Conservation (phyloP, 2,113 vertebrate species). For the Sylvilagus bachmani region DNA sequence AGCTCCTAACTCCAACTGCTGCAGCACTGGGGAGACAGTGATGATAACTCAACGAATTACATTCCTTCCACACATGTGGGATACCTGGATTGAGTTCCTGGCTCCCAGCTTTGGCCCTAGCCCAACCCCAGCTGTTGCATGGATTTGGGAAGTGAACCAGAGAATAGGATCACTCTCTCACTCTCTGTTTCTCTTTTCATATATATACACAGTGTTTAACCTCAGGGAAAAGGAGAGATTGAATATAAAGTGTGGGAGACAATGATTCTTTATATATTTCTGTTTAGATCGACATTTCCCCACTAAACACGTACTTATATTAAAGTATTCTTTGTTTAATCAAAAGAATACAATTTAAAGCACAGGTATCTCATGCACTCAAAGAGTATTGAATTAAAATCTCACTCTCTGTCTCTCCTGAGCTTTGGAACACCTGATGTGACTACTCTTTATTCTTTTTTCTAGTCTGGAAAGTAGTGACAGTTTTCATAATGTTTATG, state of each 20-base stretch:
- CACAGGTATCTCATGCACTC: background rate
- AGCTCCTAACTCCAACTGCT: too few species aligned
- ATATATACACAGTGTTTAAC: background rate
- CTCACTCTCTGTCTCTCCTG: background rate
- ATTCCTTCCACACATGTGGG: too few species aligned
- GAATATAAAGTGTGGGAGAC: background rate
- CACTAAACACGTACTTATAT: background rate
- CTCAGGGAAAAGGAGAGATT: background rate
- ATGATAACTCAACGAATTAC: too few species aligned
- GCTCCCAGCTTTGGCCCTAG: too few species aligned
- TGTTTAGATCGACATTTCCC: background rate
- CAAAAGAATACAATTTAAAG: conserved; percentile 49
- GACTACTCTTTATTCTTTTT: background rate
- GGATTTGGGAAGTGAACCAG: too few species aligned
- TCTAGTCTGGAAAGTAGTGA: background rate
- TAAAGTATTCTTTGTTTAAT: background rate
- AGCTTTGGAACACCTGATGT: background rate
- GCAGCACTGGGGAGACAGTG: too few species aligned
- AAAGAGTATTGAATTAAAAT: background rate
- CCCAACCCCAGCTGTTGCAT: too few species aligned
- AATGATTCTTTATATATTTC: background rate
- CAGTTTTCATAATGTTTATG: background rate
- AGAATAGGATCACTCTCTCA: too few species aligned
- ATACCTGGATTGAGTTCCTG: too few species aligned
- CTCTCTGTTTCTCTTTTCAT: too few species aligned